A percentile compares a stretch with the other conserved stretches of the same genome.
These are phyloP conservation scores for Temnothorax unifasciatus DNA, from an alignment of 2,888 invertebrate genomes.

Conservation along the genomic window DNA sequence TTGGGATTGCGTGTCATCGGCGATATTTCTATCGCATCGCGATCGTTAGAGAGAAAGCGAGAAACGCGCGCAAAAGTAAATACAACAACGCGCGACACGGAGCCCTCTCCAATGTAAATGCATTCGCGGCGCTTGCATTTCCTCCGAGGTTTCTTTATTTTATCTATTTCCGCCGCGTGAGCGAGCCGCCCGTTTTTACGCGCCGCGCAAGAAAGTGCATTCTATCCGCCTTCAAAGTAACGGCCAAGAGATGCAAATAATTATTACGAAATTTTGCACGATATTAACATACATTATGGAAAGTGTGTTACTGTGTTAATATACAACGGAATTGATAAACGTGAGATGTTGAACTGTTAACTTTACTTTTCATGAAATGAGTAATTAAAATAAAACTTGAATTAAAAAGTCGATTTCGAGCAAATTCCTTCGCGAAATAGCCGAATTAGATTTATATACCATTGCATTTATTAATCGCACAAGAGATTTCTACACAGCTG, in stretches of 20 bases:
- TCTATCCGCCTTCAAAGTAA: conserved; percentile 47
- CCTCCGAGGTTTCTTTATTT: conserved; percentile 55
- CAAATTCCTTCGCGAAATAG: background rate
- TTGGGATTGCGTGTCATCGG: conserved; percentile 54
- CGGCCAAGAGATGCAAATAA: background rate
- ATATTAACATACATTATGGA: background rate
- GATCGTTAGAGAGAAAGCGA: conserved; percentile 68
- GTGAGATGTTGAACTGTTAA: background rate
- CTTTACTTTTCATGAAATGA: background rate
- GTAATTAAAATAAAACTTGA: background rate
- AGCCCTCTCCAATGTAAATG: conserved; percentile 64
- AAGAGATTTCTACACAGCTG: background rate
- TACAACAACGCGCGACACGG: conserved; percentile 51
- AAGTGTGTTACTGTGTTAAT: conserved; percentile 14
- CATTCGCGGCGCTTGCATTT: conserved; percentile 57
- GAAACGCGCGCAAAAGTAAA: conserved; percentile 59
- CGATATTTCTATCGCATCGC: conserved; percentile 46
- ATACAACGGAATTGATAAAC: background rate
- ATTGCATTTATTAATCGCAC: background rate
- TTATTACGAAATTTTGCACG: conserved; percentile 20
- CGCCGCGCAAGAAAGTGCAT: conserved; percentile 64
- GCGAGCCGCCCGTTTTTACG: conserved; percentile 33
- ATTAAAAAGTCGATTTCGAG: background rate
- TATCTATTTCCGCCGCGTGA: background rate
- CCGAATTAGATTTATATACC: background rate